These are phyloP conservation scores for Chaetodon auriga DNA, from an alignment of 2,113 vertebrate species.

Conservation along the genomic window DNA sequence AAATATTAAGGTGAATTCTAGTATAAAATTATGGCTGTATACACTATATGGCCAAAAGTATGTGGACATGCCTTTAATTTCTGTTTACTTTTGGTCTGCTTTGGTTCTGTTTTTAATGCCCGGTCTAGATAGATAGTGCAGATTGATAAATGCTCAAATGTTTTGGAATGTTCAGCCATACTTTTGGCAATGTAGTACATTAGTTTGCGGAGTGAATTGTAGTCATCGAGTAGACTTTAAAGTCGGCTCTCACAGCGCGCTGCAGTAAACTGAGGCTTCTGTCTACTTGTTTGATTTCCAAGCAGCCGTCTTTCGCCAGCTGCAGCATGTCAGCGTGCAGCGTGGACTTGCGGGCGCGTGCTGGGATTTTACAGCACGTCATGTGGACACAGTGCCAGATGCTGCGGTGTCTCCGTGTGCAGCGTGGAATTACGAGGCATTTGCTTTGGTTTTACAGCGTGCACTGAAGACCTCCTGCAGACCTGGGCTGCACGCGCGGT, in stretches of 20 bases:
- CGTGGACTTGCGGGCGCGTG: neutral
- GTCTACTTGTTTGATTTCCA: neutral
- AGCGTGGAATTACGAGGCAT: neutral
- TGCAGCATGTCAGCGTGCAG: neutral
- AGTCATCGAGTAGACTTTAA: neutral
- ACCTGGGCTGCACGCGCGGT: neutral
- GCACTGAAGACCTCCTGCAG: neutral
- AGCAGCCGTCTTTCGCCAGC: neutral
- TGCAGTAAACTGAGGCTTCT: neutral
- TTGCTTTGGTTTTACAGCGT: neutral
- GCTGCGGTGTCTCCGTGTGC: no score
- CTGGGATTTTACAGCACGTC: constrained; percentile 7
- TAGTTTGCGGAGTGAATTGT: neutral
- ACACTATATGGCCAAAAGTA: no score
- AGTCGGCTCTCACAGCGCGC: neutral
- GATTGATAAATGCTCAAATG: neutral
- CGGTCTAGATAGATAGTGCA: neutral
- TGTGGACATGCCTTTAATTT: no score
- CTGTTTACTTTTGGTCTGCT: no score
- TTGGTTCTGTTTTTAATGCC: no score
- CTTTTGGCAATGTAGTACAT: neutral
- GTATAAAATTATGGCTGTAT: no score
- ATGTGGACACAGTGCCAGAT: neutral
- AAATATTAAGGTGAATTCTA: no score
- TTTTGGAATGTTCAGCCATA: neutral